Evolutionary conservation across 2,113 vertebrate species (phyloP).

Genomic region (Erythrocebus patas): DNA sequence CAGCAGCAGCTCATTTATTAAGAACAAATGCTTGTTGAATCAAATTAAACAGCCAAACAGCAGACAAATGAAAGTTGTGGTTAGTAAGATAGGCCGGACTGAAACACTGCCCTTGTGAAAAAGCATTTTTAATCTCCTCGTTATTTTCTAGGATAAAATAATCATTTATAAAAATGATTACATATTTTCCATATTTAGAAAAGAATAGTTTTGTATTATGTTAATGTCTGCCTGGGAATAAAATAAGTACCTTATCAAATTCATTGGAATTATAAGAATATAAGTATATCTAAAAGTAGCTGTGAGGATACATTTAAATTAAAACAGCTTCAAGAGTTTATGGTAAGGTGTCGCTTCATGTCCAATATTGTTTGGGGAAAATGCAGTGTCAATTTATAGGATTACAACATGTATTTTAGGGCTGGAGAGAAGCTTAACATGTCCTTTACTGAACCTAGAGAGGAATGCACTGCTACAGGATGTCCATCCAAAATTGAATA

Average conservation of each 20-base stretch:
- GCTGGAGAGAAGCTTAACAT: background rate
- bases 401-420: background rate
- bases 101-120: background rate
- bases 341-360: background rate
- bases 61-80: background rate
- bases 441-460: background rate
- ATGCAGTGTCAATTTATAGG: background rate
- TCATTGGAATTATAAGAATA: background rate
- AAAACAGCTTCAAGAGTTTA: background rate
- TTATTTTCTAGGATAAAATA: background rate
- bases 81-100: background rate
- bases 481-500: background rate
- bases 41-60: background rate
- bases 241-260: background rate
- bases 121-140: background rate
- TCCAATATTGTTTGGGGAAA: background rate
- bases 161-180: background rate
- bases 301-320: background rate
- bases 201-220: background rate
- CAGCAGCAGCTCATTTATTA: background rate
- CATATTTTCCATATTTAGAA: background rate
- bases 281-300: background rate
- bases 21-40: background rate
- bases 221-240: background rate
- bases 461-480: background rate